Evolutionary conservation across 2,113 vertebrate species (phyloP), one percentile per base, ranked within the genome.

Genomic region (Miniopterus natalensis): DNA sequence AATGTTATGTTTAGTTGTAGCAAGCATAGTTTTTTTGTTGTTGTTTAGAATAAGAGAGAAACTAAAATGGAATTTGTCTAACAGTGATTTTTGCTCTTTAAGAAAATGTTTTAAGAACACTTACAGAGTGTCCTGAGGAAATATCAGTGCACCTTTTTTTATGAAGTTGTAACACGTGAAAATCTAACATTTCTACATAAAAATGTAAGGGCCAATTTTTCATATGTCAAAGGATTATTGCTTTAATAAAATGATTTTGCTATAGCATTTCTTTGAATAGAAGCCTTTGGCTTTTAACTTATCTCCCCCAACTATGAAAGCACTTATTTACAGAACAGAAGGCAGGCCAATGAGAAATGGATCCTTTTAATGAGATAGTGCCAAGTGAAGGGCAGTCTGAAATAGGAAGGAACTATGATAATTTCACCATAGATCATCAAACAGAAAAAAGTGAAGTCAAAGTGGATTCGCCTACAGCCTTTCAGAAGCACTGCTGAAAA

Each of bases 221-320:
- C 57, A 65, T 18, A n/a, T 45, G 31, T 65, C 45, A 70, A 66
- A 92, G 83, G 59, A 79, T 59, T 70, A 68, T 71, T 27, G 13
- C 21, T 87, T 53, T 94, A 92, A 59, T 79, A 87, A 87, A 92
- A 94, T 45, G 23, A 95, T 55, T 92, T 40, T 59, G 78, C 13
- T 31, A 27, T 25, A 61, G 13, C 27, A 55, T 78, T 80, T 96
- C 53, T 85, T 88, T 27, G 40, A 63, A 45, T 47, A 86, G 80
- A 80, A 90, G 15, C 5, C 23, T 74, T 61, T 94, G 71, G 12
- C 8, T 84, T 51, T 80, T 83, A 80, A 23, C 6, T 10, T 83
- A 10, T 31, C 42, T 95, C 42, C 49, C 9, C 13, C n/a, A 23
- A 45, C 7, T 81, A 29, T 51, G 57, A 71, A 91, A 88, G 12